These are phyloP conservation scores for Otolemur crassicaudatus DNA, from an alignment of 2,797 vertebrate genomes.

Conservation along the genomic window DNA sequence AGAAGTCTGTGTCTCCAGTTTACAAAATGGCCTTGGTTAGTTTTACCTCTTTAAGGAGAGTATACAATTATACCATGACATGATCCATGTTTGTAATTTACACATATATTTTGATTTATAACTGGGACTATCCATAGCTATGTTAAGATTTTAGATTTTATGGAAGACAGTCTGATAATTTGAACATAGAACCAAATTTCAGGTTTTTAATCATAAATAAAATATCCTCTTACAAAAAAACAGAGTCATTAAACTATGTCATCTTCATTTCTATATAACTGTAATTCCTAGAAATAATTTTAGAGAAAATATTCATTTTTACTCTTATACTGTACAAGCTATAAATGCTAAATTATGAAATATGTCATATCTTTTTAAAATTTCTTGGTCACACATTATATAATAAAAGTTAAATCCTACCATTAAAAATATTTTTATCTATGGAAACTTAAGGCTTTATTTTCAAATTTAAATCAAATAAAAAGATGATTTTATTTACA, in stretches of 20 bases:
- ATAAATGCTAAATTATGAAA: background rate
- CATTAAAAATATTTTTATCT: background rate
- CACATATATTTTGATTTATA: background rate
- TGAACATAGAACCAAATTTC: background rate
- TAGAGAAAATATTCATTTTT: background rate
- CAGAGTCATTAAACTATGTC: background rate
- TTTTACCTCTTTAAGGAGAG: background rate
- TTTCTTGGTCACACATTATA: background rate
- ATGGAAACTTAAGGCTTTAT: background rate
- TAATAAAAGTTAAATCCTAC: background rate
- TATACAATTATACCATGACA: background rate
- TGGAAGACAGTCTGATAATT: background rate
- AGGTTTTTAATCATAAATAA: background rate
- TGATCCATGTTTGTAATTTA: background rate
- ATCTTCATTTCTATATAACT: background rate
- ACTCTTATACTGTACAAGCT: background rate
- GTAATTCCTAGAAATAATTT: background rate
- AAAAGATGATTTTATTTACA: background rate
- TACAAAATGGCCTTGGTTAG: background rate
- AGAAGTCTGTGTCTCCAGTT: background rate
- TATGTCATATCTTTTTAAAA: background rate
- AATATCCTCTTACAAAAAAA: background rate
- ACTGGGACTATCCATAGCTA: background rate
- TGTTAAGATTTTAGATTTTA: background rate
- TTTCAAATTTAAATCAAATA: background rate